These are phyloP conservation scores for Spongilla lacustris DNA, from an alignment of 37 sponge, comb jelly and placozoan species.

Conservation along the genomic window DNA sequence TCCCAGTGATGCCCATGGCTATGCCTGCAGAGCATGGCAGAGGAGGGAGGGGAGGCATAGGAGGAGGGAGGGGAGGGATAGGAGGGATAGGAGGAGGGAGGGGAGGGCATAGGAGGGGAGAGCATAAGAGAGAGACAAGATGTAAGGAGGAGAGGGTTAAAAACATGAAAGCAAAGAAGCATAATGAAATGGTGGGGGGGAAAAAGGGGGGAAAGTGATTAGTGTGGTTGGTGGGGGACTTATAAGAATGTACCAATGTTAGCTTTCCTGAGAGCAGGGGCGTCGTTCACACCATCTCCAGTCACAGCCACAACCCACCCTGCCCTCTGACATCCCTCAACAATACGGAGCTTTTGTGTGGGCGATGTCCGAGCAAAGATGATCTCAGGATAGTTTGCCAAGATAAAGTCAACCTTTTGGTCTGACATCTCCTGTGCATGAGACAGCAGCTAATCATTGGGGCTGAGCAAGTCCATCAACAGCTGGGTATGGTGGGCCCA, in stretches of 20 bases:
- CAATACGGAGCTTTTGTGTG: conserved; percentile 98
- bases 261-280: conserved; percentile 97
- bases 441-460: background rate
- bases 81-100: no score
- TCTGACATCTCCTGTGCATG: conserved; percentile 79
- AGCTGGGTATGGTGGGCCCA: no score
- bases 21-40: conserved; percentile 60
- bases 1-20: conserved; percentile 99
- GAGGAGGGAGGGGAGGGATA: no score
- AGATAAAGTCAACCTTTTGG: conserved; percentile 76
- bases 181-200: background rate
- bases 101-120: no score
- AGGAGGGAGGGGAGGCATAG: no score
- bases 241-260: conserved; percentile 81
- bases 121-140: background rate
- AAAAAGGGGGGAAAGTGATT: background rate
- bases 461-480: background rate
- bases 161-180: background rate
- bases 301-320: conserved; percentile 98
- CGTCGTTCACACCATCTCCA: conserved; percentile 99
- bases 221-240: background rate
- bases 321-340: conserved; percentile 94
- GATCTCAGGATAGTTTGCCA: conserved; percentile 80
- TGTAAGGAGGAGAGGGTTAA: background rate
- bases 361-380: conserved; percentile 99